Evolutionary conservation across 2,797 vertebrate species (phyloP).

Genomic region (Acanthiza pusilla): DNA sequence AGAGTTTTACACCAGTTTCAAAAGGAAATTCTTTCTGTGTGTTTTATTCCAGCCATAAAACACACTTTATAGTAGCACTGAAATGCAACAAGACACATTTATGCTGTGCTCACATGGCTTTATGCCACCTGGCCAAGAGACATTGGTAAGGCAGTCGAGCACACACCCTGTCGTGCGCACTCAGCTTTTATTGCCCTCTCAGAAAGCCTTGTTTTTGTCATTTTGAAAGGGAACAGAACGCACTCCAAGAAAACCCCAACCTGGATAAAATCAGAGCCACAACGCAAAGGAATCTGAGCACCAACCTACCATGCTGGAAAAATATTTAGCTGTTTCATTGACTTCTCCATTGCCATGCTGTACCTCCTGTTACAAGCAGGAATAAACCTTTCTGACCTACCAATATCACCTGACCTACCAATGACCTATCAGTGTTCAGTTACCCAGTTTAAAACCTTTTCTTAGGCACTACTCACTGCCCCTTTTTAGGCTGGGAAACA

Average conservation of each 20-base stretch:
- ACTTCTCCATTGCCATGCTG: neutral
- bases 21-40: neutral
- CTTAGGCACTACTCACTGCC: neutral
- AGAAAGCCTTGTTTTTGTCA: neutral
- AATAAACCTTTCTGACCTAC: neutral
- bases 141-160: conserved; percentile 19
- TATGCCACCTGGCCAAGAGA: conserved; percentile 37
- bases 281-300: neutral
- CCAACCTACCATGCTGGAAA: accelerated
- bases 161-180: conserved; percentile 52
- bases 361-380: neutral
- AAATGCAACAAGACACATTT: conserved; percentile 33
- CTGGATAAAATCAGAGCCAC: neutral
- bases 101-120: conserved; percentile 26
- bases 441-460: neutral
- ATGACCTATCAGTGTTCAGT: neutral
- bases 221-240: neutral
- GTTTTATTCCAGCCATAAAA: conserved; percentile 38
- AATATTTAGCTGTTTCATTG: neutral
- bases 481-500: neutral
- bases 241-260: neutral
- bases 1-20: neutral
- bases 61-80: neutral
- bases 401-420: accelerated
- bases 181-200: conserved; percentile 33